phyloP scores from a whole-genome alignment of 2,113 vertebrate genomes.

The Corythaixoides concolor region DNA sequence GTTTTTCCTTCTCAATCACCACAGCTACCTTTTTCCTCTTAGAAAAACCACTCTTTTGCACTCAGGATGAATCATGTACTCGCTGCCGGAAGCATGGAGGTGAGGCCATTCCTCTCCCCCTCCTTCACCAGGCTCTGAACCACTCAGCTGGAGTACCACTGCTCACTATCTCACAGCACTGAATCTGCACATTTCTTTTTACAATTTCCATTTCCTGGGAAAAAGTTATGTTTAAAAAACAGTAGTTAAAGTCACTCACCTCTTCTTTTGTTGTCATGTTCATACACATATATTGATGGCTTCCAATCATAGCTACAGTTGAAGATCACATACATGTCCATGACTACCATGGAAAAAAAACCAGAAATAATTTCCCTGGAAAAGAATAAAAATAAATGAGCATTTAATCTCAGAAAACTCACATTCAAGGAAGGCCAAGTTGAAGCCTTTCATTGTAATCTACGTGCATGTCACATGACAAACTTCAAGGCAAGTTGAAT shows the following conservation, averaged over 20 bases:
- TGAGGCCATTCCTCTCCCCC: background rate
- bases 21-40: background rate
- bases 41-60: background rate
- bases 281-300: background rate
- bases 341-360: background rate
- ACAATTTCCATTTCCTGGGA: background rate
- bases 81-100: rapidly evolving
- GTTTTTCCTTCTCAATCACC: background rate
- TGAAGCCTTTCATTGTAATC: background rate
- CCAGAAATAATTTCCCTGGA: rapidly evolving
- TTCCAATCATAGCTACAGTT: background rate
- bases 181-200: background rate
- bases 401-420: background rate
- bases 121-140: background rate
- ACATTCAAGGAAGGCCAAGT: background rate
- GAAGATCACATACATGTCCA: rapidly evolving
- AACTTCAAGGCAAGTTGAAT: background rate
- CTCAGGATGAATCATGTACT: background rate
- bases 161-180: background rate
- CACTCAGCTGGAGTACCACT: background rate
- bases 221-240: background rate
- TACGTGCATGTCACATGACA: background rate
- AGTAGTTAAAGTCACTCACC: background rate
- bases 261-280: background rate
- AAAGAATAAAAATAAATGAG: rapidly evolving